Conservation (phyloP, 2,113 vertebrate species). For the Oryzias melastigma region DNA sequence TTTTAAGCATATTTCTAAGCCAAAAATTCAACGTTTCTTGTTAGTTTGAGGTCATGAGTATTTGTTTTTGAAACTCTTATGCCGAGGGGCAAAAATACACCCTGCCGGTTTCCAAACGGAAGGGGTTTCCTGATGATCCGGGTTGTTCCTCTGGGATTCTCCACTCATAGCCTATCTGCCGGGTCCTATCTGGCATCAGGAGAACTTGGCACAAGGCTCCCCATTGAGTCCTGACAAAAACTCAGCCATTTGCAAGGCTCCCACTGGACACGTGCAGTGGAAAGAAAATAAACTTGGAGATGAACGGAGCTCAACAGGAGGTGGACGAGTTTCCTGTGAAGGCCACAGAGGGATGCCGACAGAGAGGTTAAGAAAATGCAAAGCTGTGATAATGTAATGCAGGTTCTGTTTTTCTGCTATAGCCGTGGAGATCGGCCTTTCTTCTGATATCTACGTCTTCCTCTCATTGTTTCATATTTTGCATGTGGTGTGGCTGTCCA, state of each 20-base stretch:
- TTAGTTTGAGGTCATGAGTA: too few species aligned
- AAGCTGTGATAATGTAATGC: slow-evolving; percentile 32
- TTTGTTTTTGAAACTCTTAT: too few species aligned
- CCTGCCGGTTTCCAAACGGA: too few species aligned
- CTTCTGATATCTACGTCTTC: slow-evolving; percentile 16
- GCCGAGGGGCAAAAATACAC: too few species aligned
- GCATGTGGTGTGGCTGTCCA: slow-evolving; percentile 22
- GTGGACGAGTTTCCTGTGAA: slow-evolving; percentile 59
- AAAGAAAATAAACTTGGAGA: slow-evolving; percentile 66
- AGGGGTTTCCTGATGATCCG: too few species aligned
- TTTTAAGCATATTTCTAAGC: too few species aligned
- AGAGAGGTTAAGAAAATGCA: slow-evolving; percentile 40
- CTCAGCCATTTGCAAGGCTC: slow-evolving; percentile 70
- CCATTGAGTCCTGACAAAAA: slow-evolving; percentile 72
- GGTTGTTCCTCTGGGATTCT: not conserved
- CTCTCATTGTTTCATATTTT: slow-evolving; percentile 26
- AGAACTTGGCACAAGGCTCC: slow-evolving; percentile 48
- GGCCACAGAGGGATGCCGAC: slow-evolving; percentile 42
- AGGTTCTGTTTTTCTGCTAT: slow-evolving; percentile 9
- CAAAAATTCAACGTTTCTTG: too few species aligned
- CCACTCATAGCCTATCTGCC: slow-evolving; percentile 48
- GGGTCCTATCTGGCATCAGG: slow-evolving; percentile 60
- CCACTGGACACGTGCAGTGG: slow-evolving; percentile 45
- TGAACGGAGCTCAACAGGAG: slow-evolving; percentile 53
- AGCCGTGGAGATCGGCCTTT: slow-evolving; percentile 2